Conservation (phyloP, 2,797 vertebrate species). For the Microctenopoma stevenorrisi region DNA sequence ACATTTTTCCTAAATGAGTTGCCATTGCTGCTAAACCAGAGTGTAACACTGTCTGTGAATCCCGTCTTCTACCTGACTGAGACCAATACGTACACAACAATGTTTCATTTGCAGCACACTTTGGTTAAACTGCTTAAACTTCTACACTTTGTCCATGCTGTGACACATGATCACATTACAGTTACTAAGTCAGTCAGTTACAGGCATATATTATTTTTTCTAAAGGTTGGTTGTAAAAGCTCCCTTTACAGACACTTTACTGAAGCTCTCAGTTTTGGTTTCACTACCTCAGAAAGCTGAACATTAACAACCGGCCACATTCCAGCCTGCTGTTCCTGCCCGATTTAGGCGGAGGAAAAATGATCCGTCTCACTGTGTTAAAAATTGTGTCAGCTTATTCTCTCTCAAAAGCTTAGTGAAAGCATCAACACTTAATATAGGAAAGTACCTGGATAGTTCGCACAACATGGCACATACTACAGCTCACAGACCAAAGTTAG, state of each 20-base stretch:
- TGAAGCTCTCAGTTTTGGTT: slow-evolving; percentile 3
- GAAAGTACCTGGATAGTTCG: neutral
- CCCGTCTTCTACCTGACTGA: neutral
- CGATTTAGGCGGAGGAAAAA: neutral
- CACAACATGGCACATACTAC: neutral
- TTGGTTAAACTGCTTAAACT: neutral
- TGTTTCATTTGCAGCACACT: neutral
- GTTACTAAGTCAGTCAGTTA: neutral
- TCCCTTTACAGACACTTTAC: neutral
- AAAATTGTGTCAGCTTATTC: neutral
- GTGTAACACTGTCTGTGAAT: neutral
- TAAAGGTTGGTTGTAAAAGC: neutral
- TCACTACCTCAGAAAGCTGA: slow-evolving; percentile 8
- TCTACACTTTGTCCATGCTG: neutral
- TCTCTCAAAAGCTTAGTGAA: neutral
- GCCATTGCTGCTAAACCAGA: neutral
- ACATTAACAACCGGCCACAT: neutral
- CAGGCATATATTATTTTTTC: neutral
- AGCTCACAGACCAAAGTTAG: neutral
- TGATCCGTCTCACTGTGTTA: neutral
- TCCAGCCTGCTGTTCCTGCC: neutral
- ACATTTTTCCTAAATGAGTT: neutral
- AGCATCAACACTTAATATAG: neutral
- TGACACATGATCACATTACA: neutral
- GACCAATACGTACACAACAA: neutral